Conservation (phyloP, 2,113 vertebrate genomes). For the Sapajus apella region DNA sequence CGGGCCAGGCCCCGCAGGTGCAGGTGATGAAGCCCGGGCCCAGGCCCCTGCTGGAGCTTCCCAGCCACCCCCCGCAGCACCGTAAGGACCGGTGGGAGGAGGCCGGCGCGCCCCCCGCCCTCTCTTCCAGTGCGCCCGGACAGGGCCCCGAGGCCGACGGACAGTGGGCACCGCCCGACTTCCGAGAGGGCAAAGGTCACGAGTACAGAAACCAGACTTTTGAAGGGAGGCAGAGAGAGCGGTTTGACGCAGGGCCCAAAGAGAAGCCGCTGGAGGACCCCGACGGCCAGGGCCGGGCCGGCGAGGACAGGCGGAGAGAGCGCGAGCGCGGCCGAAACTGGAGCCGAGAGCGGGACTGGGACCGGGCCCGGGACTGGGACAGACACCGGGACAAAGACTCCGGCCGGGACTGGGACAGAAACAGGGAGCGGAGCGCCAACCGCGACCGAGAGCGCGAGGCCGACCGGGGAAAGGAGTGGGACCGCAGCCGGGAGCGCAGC, state of each 20-base stretch:
- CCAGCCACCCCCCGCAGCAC: constrained; percentile 87
- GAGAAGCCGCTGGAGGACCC: constrained; percentile 84
- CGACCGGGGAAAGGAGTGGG: constrained; percentile 77
- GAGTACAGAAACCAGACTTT: constrained; percentile 84
- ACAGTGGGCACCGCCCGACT: constrained; percentile 89
- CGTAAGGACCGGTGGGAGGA: constrained; percentile 87
- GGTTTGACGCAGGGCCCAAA: constrained; percentile 89
- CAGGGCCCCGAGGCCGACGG: constrained; percentile 84
- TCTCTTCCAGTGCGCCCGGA: constrained; percentile 71
- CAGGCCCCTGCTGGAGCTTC: constrained; percentile 90
- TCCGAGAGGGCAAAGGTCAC: constrained; percentile 87
- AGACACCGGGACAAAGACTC: constrained; percentile 82
- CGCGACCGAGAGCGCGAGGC: constrained; percentile 81
- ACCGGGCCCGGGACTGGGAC: constrained; percentile 81
- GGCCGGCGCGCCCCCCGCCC: constrained; percentile 70
- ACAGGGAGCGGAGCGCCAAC: constrained; percentile 79
- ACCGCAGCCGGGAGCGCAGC: constrained; percentile 76
- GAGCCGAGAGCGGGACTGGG: constrained; percentile 82
- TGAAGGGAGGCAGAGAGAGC: constrained; percentile 87
- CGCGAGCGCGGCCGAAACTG: constrained; percentile 83
- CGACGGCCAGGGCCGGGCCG: constrained; percentile 83
- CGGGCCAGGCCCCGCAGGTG: constrained; percentile 79
- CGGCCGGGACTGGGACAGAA: constrained; percentile 74
- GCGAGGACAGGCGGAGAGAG: constrained; percentile 91
- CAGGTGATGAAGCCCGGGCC: constrained; percentile 84